phyloP scores from a whole-genome alignment of 2,888 invertebrate species.

The Leptopilina drosophilae region DNA sequence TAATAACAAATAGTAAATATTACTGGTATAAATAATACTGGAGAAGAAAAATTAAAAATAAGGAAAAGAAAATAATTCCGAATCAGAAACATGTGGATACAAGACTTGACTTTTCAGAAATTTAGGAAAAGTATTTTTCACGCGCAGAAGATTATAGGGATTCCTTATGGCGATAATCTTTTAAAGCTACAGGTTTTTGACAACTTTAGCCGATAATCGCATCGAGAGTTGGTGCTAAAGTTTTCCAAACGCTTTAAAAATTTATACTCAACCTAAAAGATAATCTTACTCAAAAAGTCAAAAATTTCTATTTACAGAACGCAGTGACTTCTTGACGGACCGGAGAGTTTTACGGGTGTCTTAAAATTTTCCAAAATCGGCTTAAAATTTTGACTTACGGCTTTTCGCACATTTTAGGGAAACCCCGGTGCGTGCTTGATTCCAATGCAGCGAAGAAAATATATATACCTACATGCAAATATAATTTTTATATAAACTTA shows the following conservation, averaged over 20 bases:
- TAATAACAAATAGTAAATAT: no score
- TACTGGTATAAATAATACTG: no score
- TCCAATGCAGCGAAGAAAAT: neutral
- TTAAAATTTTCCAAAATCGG: constrained; percentile 20
- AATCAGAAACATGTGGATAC: no score
- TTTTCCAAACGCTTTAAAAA: constrained; percentile 29
- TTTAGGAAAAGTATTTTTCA: no score
- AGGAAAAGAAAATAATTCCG: no score
- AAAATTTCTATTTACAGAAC: constrained; percentile 56
- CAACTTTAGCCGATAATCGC: constrained; percentile 46
- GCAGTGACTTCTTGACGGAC: constrained; percentile 36
- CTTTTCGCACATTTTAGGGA: constrained; percentile 7
- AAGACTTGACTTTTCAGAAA: no score
- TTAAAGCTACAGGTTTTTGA: constrained; percentile 10
- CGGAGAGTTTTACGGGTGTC: neutral
- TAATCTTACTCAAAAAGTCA: constrained; percentile 69
- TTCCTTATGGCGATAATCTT: constrained; percentile 18
- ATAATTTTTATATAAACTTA: no score
- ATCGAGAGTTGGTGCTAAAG: constrained; percentile 27
- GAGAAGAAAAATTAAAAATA: no score
- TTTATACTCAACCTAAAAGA: constrained; percentile 59
- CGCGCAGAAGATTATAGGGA: constrained; percentile 3
- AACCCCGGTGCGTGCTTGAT: neutral
- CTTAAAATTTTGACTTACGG: constrained; percentile 1
- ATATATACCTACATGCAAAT: neutral